A percentile compares a stretch with the other conserved stretches of the same genome.
Conservation (phyloP, 2,113 vertebrate species). For the Orcinus orca region DNA sequence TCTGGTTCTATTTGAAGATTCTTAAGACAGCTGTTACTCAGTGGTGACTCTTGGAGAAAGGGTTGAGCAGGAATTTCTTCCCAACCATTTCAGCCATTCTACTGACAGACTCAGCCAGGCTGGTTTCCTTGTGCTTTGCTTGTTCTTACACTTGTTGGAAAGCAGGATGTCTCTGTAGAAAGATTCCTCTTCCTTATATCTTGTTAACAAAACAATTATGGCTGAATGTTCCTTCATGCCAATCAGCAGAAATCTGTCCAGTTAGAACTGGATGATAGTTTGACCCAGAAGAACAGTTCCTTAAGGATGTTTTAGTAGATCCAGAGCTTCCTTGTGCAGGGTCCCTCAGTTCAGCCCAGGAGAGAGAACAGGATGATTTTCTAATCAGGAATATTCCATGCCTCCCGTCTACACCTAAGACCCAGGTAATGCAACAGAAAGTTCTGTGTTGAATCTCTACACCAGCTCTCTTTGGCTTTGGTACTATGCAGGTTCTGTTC, state of each 20-base stretch:
- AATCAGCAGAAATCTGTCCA: neutral
- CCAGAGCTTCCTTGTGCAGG: neutral
- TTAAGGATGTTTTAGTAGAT: neutral
- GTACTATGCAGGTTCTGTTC: neutral
- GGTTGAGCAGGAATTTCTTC: neutral
- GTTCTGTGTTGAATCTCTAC: neutral
- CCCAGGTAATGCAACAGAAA: neutral
- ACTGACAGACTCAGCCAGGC: neutral
- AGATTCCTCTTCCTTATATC: neutral
- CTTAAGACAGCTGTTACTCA: neutral
- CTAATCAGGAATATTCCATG: neutral
- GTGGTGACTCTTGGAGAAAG: neutral
- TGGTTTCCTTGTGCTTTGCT: neutral
- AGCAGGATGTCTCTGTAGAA: neutral
- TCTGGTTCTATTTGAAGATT: neutral
- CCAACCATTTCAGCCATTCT: neutral
- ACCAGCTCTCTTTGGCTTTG: neutral
- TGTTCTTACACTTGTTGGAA: neutral
- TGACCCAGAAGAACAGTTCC: neutral
- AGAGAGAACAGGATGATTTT: neutral
- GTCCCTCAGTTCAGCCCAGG: neutral
- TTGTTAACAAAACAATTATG: neutral
- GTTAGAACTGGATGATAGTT: neutral
- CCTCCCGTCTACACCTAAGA: neutral
- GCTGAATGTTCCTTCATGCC: neutral